Conservation (phyloP, 1,140 invertebrate species). For the Acromyrmex charruanus region DNA sequence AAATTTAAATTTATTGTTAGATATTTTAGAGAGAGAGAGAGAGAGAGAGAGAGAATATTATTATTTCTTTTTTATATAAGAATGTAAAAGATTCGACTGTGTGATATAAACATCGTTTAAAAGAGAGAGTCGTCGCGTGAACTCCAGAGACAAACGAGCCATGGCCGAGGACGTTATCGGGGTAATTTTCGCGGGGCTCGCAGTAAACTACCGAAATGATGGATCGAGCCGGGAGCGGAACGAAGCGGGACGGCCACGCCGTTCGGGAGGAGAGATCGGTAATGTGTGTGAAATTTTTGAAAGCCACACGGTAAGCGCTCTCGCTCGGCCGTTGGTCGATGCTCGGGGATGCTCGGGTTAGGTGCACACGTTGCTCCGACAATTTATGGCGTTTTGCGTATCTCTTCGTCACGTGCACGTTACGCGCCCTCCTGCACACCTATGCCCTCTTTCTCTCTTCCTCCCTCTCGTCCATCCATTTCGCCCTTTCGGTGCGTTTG, state of each 20-base stretch:
- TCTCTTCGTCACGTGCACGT: constrained; percentile 43
- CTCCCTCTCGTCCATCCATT: neutral
- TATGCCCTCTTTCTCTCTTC: neutral
- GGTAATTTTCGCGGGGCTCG: constrained; percentile 69
- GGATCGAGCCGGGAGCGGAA: constrained; percentile 65
- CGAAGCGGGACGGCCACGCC: neutral
- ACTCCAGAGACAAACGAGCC: constrained; percentile 68
- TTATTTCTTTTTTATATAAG: neutral
- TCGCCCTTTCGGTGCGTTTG: constrained; percentile 29
- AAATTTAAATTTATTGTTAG: no score
- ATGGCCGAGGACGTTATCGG: constrained; percentile 66
- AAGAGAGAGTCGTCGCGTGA: constrained; percentile 23
- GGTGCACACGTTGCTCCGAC: constrained; percentile 70
- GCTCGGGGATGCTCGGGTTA: constrained; percentile 57
- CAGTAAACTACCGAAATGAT: constrained; percentile 75
- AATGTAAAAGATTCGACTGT: neutral
- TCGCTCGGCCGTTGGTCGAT: constrained; percentile 63
- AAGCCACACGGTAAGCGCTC: constrained; percentile 75
- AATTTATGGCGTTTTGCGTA: constrained; percentile 79
- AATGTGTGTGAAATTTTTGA: constrained; percentile 78
- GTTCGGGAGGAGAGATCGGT: constrained; percentile 63
- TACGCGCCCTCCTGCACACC: constrained; percentile 17
- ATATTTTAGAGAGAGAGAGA: no score
- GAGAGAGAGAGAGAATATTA: neutral
- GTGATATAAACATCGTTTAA: neutral